Evolutionary conservation across 2,888 invertebrate species (phyloP).

Genomic region (Tubiluchus corallicola): DNA sequence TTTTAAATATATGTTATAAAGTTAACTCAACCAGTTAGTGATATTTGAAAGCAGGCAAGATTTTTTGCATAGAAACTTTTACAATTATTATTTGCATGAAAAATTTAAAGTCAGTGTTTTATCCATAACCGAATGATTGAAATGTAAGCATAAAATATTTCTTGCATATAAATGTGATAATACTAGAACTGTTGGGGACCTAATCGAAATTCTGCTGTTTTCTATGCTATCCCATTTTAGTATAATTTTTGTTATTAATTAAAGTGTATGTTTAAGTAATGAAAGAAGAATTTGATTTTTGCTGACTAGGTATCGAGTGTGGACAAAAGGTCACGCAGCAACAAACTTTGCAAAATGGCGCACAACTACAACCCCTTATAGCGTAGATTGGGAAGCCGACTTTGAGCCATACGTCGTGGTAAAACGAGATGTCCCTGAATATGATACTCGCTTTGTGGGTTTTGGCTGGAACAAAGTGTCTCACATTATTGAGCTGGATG

Average conservation of each 20-base stretch:
- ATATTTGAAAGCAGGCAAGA: too few species aligned
- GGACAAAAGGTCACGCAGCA: constrained; percentile 67
- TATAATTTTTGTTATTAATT: too few species aligned
- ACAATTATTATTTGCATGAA: too few species aligned
- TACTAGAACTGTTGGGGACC: background rate
- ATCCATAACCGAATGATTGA: too few species aligned
- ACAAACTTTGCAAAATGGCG: constrained; percentile 67
- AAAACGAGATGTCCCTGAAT: constrained; percentile 42
- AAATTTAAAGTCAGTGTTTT: too few species aligned
- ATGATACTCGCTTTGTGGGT: constrained; percentile 73
- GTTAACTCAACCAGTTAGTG: too few species aligned
- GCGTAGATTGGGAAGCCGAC: constrained; percentile 66
- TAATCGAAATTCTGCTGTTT: background rate
- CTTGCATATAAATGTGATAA: too few species aligned
- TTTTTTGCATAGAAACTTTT: too few species aligned
- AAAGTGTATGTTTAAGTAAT: too few species aligned
- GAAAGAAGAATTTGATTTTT: too few species aligned
- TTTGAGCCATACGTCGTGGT: constrained; percentile 80
- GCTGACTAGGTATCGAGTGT: constrained; percentile 45
- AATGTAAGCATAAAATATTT: too few species aligned
- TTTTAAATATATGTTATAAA: too few species aligned
- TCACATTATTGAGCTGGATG: constrained; percentile 58
- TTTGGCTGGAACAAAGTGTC: constrained; percentile 86
- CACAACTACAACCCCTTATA: constrained; percentile 51
- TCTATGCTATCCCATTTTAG: background rate